Evolutionary conservation across 2,888 invertebrate species (phyloP), one percentile per base, ranked within the genome.

Genomic region (Spisula subtruncata): DNA sequence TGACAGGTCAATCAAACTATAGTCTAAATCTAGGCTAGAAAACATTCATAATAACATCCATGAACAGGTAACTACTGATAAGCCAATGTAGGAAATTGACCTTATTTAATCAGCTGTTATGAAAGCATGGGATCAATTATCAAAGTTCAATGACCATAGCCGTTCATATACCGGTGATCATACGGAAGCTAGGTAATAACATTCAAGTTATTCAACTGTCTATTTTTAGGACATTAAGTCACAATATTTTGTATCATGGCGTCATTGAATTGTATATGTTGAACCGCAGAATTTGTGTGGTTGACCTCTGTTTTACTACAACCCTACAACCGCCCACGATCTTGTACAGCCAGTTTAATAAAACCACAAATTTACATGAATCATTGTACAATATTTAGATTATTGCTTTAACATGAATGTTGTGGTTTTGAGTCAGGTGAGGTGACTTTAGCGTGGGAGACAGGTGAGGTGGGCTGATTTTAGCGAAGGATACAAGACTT

Each of bases 121-220:
- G 25, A 66, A 66, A 66, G 2, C 25, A 25, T 8, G 25, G 60
- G 51, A 16, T 66, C 25, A 66, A 66, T 41, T 41, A 41, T 41
- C 41, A 66, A 25, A 66, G 60, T 66, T 66, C n/a, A 66, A 0
- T 66, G 60, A 66, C 60, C n/a, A 51, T 16, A 16, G 51, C 48
- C 12, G 48, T 48, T 48, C 48, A 48, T 12, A 12, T 48, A 51
- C 5, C 14, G 51, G 1, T 51, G 51, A 10, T 51, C 12, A 51
- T 16, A 14, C 14, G 14, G 14, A 16, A 51, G 14, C 51, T 16
- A 51, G 16, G 51, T 16, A 51, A 51, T 51, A 51, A 25, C 56
- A 56, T 18, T n/a, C 14, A 60, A n/a, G 60, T 66, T 66, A 66
- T 66, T 66, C 60, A 66, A 66, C 60, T 66, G 25, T 25, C 60